Evolutionary conservation across 2,113 vertebrate species (phyloP), one percentile per base, ranked within the genome.

Genomic region (Pterophyllum scalare): DNA sequence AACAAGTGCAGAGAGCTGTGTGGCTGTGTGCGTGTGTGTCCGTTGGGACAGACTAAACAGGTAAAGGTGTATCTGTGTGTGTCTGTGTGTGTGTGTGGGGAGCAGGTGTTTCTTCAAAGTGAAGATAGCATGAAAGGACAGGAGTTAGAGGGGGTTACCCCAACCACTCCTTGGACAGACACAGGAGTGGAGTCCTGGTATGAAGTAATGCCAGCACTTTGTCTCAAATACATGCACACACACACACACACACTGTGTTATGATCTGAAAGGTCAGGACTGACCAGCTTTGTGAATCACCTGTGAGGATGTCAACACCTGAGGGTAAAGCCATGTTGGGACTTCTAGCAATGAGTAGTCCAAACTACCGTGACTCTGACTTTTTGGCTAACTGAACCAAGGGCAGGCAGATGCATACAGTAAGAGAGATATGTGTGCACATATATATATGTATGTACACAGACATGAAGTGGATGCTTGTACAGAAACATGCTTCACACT

Each of bases 21-120:
- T 57, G 33, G 56, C 56, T 80, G 80, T 28, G 54, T 49, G 77
- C 67, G 62, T 57, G 64, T 59, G 72, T 62, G 76, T n/a, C n/a
- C n/a, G n/a, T n/a, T n/a, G n/a, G n/a, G n/a, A n/a, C n/a, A n/a
- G n/a, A n/a, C n/a, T n/a, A n/a, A n/a, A n/a, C n/a, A n/a, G n/a
- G n/a, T n/a, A n/a, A n/a, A n/a, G n/a, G n/a, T n/a, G n/a, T n/a
- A n/a, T n/a, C n/a, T 38, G 7, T 59, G 58, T 59, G 7, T 54
- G 60, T 7, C 31, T n/a, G 28, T 31, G 59, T 33, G 28, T 33
- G 38, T 74, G 75, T 72, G 40, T 19, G 33, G 35, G 58, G 28
- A 80, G 38, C 95, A 95, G 95, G 95, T 96, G 94, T 91, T 79
- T 91, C 92, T 94, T 95, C 93, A 95, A 93, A 94, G 94, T 87